Percentiles rank a stretch among this genome's conserved stretches.
Evolutionary conservation across 2,797 vertebrate species (phyloP).

Genomic region (Oreortyx pictus): DNA sequence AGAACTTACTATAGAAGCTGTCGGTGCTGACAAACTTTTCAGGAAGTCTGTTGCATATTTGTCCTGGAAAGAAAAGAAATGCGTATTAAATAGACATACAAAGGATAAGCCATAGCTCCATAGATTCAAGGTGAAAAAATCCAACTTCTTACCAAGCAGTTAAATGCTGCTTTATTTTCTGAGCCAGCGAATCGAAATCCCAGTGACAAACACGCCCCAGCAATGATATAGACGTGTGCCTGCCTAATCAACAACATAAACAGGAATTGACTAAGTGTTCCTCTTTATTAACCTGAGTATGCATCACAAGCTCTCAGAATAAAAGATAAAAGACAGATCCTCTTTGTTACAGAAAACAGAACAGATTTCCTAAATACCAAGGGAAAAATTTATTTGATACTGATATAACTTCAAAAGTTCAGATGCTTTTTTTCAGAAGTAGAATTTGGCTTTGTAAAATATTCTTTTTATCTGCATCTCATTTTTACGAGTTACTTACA

Average conservation of each 20-base stretch:
- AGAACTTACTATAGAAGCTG: conserved; percentile 92
- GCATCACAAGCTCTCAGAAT: neutral
- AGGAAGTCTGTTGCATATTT: conserved; percentile 94
- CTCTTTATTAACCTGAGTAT: neutral
- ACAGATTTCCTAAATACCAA: neutral
- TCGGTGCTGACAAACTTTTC: conserved; percentile 90
- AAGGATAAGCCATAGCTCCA: neutral
- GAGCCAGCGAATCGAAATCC: conserved; percentile 97
- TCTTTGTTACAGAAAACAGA: neutral
- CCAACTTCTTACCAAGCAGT: conserved; percentile 87
- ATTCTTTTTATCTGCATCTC: neutral
- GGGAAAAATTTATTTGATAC: neutral
- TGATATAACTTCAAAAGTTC: neutral
- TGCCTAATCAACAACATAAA: conserved; percentile 82
- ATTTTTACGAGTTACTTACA: conserved; percentile 82
- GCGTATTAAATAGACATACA: neutral
- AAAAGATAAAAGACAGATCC: neutral
- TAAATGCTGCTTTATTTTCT: conserved; percentile 94
- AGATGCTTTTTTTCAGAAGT: neutral
- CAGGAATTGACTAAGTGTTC: conserved; percentile 23
- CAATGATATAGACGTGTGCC: conserved; percentile 97
- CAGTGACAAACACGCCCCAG: conserved; percentile 94
- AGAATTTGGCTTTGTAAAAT: neutral
- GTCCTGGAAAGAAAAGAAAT: conserved; percentile 77
- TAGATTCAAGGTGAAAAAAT: neutral